These are phyloP conservation scores for Ectemnius continuus DNA, from an alignment of 2,888 invertebrate species.

Conservation along the genomic window DNA sequence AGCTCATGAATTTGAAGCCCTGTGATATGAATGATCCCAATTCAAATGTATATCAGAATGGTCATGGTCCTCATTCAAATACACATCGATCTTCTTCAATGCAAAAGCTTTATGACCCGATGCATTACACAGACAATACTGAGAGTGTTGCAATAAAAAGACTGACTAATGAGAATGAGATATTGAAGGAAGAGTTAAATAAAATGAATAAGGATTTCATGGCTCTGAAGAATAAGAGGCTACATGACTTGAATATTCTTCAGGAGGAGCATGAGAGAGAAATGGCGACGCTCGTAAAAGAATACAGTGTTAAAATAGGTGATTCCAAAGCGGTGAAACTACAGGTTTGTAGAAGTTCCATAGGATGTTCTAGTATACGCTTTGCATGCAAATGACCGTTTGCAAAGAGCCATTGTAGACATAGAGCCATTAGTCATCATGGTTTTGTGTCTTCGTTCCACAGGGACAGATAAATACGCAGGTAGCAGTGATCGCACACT, in stretches of 20 bases:
- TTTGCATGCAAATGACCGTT: neutral
- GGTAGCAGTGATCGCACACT: conserved; percentile 75
- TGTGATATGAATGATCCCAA: conserved; percentile 74
- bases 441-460: neutral
- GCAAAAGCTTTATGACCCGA: conserved; percentile 75
- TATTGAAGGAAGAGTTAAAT: conserved; percentile 83
- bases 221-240: conserved; percentile 86
- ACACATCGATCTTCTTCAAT: conserved; percentile 66
- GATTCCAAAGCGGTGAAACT: conserved; percentile 76
- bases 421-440: neutral
- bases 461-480: conserved; percentile 84
- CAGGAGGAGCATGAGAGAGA: conserved; percentile 78
- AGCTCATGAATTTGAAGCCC: conserved; percentile 72
- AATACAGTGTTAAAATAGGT: conserved; percentile 73
- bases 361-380: neutral
- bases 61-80: conserved; percentile 59
- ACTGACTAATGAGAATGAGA: conserved; percentile 80
- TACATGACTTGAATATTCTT: conserved; percentile 87
- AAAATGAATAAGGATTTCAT: conserved; percentile 88
- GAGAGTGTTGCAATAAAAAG: conserved; percentile 79
- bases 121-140: conserved; percentile 73
- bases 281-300: conserved; percentile 75
- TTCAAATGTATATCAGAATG: conserved; percentile 74
- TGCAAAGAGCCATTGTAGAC: neutral
- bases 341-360: conserved; percentile 64